These are phyloP conservation scores for Poecile montanus DNA, from an alignment of 2,797 vertebrate genomes.

Conservation along the genomic window DNA sequence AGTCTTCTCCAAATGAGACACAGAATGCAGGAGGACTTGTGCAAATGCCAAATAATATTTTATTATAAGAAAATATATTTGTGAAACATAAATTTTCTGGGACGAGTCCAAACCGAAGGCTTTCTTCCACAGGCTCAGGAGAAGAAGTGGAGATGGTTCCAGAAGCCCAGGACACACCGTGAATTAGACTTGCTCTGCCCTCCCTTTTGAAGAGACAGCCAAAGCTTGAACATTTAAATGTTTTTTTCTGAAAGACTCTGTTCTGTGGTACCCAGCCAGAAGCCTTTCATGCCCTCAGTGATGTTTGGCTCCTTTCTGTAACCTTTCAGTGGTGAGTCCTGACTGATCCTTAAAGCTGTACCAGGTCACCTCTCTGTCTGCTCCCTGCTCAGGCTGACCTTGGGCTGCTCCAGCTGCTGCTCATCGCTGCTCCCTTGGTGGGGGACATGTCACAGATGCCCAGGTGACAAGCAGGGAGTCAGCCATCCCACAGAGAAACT, in stretches of 20 bases:
- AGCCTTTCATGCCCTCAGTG: background rate
- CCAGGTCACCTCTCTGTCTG: background rate
- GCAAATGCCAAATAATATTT: background rate
- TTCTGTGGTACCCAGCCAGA: background rate
- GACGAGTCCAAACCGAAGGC: background rate
- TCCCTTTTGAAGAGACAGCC: background rate
- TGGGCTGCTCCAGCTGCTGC: background rate
- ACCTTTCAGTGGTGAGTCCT: background rate
- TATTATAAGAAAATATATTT: background rate
- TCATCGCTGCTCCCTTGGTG: background rate
- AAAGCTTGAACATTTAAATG: background rate
- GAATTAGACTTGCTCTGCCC: background rate
- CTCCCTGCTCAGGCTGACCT: background rate
- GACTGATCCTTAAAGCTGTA: background rate
- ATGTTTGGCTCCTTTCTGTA: background rate
- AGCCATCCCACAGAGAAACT: background rate
- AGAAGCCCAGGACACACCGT: accelerated
- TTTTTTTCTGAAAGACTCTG: background rate
- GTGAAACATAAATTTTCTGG: background rate
- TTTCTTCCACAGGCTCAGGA: background rate
- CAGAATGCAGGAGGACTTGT: background rate
- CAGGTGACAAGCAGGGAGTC: background rate
- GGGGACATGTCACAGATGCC: background rate
- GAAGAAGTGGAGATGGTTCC: background rate
- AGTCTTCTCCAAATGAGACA: background rate